These are phyloP conservation scores for Matsumyia berberina DNA, from an alignment of 2,888 invertebrate genomes.

Conservation along the genomic window DNA sequence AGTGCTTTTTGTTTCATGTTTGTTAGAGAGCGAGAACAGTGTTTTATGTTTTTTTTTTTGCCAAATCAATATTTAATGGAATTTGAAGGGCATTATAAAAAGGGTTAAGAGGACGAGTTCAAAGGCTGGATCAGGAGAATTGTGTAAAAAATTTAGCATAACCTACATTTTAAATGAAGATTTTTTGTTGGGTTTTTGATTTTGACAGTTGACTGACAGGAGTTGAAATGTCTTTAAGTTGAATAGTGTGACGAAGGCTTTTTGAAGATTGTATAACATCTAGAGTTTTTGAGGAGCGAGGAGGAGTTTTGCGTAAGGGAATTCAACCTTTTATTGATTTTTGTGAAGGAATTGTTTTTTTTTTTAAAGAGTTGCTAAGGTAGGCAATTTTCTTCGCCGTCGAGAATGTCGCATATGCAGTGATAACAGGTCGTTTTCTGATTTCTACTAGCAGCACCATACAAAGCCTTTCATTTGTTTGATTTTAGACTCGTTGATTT, in stretches of 20 bases:
- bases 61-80: slow-evolving; percentile 57
- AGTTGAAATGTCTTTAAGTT: neutral
- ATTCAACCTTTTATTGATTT: too few species aligned
- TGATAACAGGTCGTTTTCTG: too few species aligned
- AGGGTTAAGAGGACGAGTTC: slow-evolving; percentile 26
- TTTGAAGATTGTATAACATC: neutral
- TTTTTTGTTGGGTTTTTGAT: too few species aligned
- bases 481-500: too few species aligned
- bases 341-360: too few species aligned
- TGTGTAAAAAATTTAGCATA: slow-evolving; percentile 7
- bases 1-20: slow-evolving; percentile 38
- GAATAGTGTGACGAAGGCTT: neutral
- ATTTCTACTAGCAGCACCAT: too few species aligned
- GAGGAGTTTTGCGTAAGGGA: neutral
- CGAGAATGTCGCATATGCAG: too few species aligned
- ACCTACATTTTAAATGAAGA: slow-evolving; percentile 18
- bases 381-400: too few species aligned
- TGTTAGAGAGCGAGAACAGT: slow-evolving; percentile 18
- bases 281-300: neutral
- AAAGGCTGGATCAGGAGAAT: slow-evolving; percentile 8
- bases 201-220: slow-evolving; percentile 45
- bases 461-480: too few species aligned
- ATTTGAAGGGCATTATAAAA: slow-evolving; percentile 62
- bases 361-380: too few species aligned
- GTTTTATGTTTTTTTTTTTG: neutral